A percentile compares a stretch with the other conserved stretches of the same genome.
Conservation (phyloP, 2,113 vertebrate species). For the Eclectus roratus region DNA sequence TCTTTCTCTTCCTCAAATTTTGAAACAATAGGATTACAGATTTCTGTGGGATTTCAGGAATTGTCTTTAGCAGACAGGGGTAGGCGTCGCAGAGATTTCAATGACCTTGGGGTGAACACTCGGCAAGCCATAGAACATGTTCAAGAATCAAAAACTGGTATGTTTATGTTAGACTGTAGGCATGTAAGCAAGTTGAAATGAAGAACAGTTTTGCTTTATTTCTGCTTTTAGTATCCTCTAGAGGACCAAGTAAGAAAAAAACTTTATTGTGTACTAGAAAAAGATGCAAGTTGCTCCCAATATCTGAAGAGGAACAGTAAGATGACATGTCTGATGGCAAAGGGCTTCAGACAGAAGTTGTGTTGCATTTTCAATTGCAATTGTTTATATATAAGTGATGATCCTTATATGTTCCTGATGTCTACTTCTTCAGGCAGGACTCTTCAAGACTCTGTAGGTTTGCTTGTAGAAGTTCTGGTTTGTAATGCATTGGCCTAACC, state of each 20-base stretch:
- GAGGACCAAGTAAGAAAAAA: background rate
- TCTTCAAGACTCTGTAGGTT: background rate
- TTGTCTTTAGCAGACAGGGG: slow-evolving; percentile 86
- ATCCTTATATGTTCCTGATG: background rate
- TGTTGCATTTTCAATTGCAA: background rate
- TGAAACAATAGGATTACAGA: slow-evolving; percentile 62
- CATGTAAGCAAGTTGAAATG: background rate
- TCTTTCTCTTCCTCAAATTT: background rate
- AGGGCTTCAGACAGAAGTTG: background rate
- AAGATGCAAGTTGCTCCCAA: background rate
- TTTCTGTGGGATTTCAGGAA: slow-evolving; percentile 89
- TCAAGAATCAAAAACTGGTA: slow-evolving; percentile 87
- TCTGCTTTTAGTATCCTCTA: background rate
- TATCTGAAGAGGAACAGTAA: background rate
- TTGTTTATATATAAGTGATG: background rate
- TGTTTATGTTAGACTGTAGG: background rate
- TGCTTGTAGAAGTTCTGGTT: background rate
- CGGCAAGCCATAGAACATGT: slow-evolving; percentile 88
- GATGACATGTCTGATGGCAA: background rate
- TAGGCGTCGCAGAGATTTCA: slow-evolving; percentile 83
- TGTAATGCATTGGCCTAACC: background rate
- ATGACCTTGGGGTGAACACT: slow-evolving; percentile 87
- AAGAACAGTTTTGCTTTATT: background rate
- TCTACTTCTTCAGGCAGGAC: background rate
- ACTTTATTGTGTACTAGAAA: background rate